Evolutionary conservation across 2,797 vertebrate genomes (phyloP).

Genomic region (Muscicapa striata): DNA sequence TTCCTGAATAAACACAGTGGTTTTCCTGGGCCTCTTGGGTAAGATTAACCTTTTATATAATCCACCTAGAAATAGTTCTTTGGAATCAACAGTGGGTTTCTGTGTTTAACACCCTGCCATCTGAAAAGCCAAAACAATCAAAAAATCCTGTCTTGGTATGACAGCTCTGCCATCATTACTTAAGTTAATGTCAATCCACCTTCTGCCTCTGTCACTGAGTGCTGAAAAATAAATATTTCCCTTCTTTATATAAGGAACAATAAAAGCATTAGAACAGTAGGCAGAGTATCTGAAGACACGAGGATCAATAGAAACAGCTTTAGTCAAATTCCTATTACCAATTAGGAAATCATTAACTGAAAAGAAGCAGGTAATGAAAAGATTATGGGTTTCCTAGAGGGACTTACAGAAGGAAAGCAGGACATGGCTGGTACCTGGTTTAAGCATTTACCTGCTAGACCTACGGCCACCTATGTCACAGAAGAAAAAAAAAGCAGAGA

Average conservation of each 20-base stretch:
- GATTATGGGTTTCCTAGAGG: background rate
- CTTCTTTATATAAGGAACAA: background rate
- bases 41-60: background rate
- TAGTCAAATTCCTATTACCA: background rate
- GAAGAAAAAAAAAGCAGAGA: background rate
- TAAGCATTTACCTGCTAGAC: background rate
- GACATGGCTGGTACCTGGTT: background rate
- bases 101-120: background rate
- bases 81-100: background rate
- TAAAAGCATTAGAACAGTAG: background rate
- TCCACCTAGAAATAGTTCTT: background rate
- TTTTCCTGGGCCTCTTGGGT: background rate
- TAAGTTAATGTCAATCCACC: background rate
- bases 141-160: background rate
- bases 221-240: background rate
- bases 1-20: background rate
- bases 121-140: background rate
- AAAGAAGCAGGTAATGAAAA: background rate
- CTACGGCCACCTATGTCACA: background rate
- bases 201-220: background rate
- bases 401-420: background rate
- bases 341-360: conserved; percentile 9
- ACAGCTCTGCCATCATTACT: background rate
- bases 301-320: background rate
- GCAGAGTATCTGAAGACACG: background rate